Percentiles rank a stretch among this genome's conserved stretches.
Evolutionary conservation across 2,797 vertebrate species (phyloP).

Genomic region (Lophotriccus pileatus): DNA sequence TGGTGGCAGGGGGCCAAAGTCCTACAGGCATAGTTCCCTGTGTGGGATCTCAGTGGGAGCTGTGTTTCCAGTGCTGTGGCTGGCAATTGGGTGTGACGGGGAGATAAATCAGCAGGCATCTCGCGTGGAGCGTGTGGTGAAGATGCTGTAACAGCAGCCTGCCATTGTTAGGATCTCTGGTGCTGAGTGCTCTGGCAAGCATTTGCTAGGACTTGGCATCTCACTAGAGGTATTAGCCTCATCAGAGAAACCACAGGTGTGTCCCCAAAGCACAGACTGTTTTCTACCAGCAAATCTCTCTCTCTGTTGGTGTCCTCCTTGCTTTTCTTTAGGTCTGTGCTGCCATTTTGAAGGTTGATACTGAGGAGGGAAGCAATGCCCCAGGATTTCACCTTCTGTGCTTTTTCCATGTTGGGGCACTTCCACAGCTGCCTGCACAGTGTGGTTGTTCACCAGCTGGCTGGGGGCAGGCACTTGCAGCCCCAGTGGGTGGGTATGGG

Average conservation of each 20-base stretch:
- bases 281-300: not conserved
- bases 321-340: not conserved
- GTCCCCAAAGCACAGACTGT: not conserved
- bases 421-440: not conserved
- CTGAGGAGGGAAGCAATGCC: not conserved
- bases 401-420: not conserved
- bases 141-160: not conserved
- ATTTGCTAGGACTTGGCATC: not conserved
- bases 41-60: not conserved
- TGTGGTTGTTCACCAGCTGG: not conserved
- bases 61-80: not conserved
- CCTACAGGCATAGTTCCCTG: not conserved
- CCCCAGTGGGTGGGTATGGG: not conserved
- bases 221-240: not conserved
- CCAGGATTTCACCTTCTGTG: not conserved
- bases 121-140: accelerated
- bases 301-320: not conserved
- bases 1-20: not conserved
- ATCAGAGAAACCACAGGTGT: not conserved
- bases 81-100: not conserved
- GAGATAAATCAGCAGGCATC: not conserved
- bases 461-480: not conserved
- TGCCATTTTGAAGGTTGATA: not conserved
- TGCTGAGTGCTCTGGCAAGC: not conserved
- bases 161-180: not conserved